Percentiles rank a stretch among this genome's conserved stretches.
Conservation (phyloP, 2,888 invertebrate species). For the Malthinus seriepunctatus region DNA sequence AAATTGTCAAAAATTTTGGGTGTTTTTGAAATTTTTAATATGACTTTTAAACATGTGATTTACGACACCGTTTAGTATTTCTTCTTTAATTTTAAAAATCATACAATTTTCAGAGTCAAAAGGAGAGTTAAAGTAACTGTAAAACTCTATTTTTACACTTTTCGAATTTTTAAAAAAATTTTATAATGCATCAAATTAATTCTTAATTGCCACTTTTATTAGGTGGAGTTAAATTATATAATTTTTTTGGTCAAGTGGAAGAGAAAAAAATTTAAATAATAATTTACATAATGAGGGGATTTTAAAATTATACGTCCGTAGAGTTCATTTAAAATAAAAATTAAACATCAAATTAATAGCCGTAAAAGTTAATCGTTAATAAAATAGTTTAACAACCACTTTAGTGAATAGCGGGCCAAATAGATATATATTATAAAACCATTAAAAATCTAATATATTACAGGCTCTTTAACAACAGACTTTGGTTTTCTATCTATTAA, state of each 20-base stretch:
- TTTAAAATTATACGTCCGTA: conserved; percentile 12
- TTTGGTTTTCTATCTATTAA: conserved; percentile 43
- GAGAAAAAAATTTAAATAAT: conserved; percentile 4
- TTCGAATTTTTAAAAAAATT: background rate
- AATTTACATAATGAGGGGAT: conserved; percentile 25
- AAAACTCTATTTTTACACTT: background rate
- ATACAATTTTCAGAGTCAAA: conserved; percentile 18
- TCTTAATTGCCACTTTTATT: too few species aligned
- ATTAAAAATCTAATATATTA: conserved; percentile 50
- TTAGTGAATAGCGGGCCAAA: conserved; percentile 46
- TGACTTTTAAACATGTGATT: conserved; percentile 45
- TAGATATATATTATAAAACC: conserved; percentile 50
- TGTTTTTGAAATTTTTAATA: conserved; percentile 42
- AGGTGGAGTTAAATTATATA: background rate
- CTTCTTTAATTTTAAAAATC: conserved; percentile 42
- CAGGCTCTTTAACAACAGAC: conserved; percentile 44
- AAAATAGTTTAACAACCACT: conserved; percentile 38
- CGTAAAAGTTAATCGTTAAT: conserved; percentile 32
- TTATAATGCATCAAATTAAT: background rate
- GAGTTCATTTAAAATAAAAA: conserved; percentile 23
- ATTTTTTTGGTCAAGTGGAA: background rate
- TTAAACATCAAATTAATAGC: conserved; percentile 31
- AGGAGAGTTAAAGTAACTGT: conserved; percentile 9
- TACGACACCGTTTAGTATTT: conserved; percentile 45
- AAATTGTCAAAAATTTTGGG: conserved; percentile 17